A percentile compares a stretch with the other conserved stretches of the same genome.
These are phyloP conservation scores for Hydrolagus colliei DNA, from an alignment of 2,797 vertebrate species.

Conservation along the genomic window DNA sequence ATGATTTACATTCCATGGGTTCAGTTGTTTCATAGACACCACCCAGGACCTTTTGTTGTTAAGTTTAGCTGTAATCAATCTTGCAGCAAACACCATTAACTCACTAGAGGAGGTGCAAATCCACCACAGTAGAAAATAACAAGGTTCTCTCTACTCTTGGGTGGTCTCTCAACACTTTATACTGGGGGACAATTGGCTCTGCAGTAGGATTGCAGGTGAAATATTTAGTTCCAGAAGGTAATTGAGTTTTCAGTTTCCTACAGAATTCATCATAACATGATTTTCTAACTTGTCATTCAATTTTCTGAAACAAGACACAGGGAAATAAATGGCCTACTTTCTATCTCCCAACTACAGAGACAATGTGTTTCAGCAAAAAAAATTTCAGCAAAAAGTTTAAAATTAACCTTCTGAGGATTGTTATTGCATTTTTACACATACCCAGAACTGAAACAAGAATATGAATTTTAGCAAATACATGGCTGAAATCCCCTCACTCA, in stretches of 20 bases:
- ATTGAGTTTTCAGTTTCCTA: constrained; percentile 52
- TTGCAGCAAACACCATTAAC: constrained; percentile 17
- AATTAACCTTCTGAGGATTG: constrained; percentile 6
- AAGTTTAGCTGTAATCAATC: constrained; percentile 2
- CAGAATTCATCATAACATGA: constrained; percentile 42
- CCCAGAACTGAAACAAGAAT: neutral
- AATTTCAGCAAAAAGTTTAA: neutral
- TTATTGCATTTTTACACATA: neutral
- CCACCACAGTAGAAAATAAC: neutral
- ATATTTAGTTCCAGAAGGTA: constrained; percentile 54
- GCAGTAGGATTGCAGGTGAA: constrained; percentile 42
- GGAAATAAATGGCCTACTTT: constrained; percentile 12
- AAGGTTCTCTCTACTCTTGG: neutral
- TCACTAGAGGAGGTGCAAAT: neutral
- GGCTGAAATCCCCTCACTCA: too few relatives aligned
- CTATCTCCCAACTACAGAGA: neutral
- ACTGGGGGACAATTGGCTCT: neutral
- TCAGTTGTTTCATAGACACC: neutral
- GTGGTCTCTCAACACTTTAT: neutral
- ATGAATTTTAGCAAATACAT: too few relatives aligned
- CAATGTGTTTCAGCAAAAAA: neutral
- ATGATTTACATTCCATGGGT: neutral
- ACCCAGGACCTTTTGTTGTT: neutral
- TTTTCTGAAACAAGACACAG: neutral
- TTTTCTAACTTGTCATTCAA: neutral